Evolutionary conservation across 2,113 vertebrate species (phyloP).

Genomic region (Copsychus sechellarum): DNA sequence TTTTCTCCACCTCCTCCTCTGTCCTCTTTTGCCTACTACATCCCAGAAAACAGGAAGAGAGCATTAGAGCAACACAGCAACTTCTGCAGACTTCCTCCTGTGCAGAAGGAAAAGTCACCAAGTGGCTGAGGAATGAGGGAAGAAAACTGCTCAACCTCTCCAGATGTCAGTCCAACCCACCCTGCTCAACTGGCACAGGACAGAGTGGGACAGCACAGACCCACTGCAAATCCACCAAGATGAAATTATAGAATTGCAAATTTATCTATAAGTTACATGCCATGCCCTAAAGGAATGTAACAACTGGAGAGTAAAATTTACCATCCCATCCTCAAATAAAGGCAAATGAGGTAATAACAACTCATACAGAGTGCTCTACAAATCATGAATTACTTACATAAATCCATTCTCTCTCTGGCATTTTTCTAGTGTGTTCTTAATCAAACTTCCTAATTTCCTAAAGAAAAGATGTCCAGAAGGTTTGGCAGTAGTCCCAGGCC

Average conservation of each 20-base stretch:
- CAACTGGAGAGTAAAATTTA: not conserved
- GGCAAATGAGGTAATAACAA: not conserved
- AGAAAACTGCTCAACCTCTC: not conserved
- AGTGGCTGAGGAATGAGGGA: not conserved
- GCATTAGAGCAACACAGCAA: not conserved
- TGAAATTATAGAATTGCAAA: not conserved
- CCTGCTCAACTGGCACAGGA: not conserved
- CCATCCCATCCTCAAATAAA: not conserved
- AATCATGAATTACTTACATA: constrained; percentile 84
- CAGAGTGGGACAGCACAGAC: not conserved
- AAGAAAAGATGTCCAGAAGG: constrained; percentile 98
- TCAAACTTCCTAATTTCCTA: constrained; percentile 85
- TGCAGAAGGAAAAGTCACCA: not conserved
- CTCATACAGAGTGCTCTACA: not conserved
- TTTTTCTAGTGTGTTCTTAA: constrained; percentile 93
- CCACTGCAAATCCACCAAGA: not conserved
- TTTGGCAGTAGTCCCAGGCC: constrained; percentile 91
- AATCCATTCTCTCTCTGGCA: constrained; percentile 97
- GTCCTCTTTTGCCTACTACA: not conserved
- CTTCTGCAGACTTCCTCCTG: not conserved
- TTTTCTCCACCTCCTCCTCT: not conserved
- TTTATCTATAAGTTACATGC: not conserved
- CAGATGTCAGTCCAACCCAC: not conserved
- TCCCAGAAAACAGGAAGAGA: not conserved
- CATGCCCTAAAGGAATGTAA: not conserved